Conservation (phyloP, 2,797 vertebrate genomes). For the Sternarchorhynchus goeldii region DNA sequence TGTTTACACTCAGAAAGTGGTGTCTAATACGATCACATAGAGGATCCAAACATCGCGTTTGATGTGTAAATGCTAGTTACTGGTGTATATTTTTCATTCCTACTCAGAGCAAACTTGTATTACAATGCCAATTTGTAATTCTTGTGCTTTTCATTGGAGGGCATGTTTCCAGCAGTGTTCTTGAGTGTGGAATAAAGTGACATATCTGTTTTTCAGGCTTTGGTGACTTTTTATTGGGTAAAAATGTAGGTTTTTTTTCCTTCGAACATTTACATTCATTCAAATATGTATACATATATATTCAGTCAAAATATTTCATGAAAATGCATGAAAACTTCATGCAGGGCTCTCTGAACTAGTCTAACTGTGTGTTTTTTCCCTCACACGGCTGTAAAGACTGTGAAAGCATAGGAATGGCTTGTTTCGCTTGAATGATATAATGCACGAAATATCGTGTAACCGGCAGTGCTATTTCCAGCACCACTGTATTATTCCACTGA, state of each 20-base stretch:
- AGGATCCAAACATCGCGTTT: neutral
- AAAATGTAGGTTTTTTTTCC: neutral
- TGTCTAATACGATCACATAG: neutral
- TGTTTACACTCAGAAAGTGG: too few species aligned
- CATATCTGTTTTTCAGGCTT: neutral
- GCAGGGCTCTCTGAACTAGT: neutral
- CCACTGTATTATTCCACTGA: constrained; percentile 24
- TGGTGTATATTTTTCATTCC: too few species aligned
- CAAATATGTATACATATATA: neutral
- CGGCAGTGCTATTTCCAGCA: constrained; percentile 24
- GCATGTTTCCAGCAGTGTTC: neutral
- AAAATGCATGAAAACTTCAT: constrained; percentile 7
- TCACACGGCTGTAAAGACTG: neutral
- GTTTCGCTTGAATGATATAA: neutral
- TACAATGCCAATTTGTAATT: neutral
- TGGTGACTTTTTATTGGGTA: neutral
- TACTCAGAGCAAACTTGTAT: neutral
- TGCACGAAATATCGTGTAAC: constrained; percentile 21
- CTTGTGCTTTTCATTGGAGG: neutral
- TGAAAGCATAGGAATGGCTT: neutral
- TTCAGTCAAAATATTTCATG: neutral
- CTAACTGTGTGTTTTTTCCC: neutral
- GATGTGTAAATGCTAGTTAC: neutral
- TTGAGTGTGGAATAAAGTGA: neutral
- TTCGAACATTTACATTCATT: neutral